Conservation (phyloP, 37 sponge, comb jelly and placozoan species). For the Amphimedon queenslandica region DNA sequence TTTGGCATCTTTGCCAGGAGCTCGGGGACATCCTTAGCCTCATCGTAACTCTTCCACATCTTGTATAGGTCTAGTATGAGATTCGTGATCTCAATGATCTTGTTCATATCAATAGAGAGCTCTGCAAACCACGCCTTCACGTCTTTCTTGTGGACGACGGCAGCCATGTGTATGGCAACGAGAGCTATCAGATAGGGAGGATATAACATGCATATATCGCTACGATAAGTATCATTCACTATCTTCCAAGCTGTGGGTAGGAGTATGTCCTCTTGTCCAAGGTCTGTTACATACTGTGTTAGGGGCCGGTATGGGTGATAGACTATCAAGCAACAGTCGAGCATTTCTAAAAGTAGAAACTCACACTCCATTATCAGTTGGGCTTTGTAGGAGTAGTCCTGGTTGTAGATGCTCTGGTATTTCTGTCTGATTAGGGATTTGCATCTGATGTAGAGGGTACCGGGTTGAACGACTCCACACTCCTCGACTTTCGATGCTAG, state of each 20-base stretch:
- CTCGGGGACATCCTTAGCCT: slow-evolving; percentile 81
- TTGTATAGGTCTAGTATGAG: slow-evolving; percentile 86
- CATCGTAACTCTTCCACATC: slow-evolving; percentile 94
- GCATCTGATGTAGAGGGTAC: slow-evolving; percentile 36
- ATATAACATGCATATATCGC: slow-evolving; percentile 82
- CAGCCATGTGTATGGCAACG: slow-evolving; percentile 93
- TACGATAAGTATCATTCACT: slow-evolving; percentile 88
- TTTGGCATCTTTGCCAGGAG: slow-evolving; percentile 72
- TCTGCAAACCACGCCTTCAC: slow-evolving; percentile 89
- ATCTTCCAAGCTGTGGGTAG: slow-evolving; percentile 89
- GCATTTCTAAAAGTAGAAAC: slow-evolving; percentile 92
- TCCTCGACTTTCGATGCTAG: slow-evolving; percentile 94
- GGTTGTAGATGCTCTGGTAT: slow-evolving; percentile 48
- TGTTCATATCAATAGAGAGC: slow-evolving; percentile 80
- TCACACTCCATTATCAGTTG: slow-evolving; percentile 89
- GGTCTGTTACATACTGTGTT: slow-evolving; percentile 84
- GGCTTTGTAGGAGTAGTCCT: slow-evolving; percentile 60
- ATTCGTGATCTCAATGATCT: slow-evolving; percentile 85
- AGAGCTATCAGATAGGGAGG: slow-evolving; percentile 95
- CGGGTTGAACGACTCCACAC: slow-evolving; percentile 57
- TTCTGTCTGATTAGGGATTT: slow-evolving; percentile 44
- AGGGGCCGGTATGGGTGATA: slow-evolving; percentile 96
- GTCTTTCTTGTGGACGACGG: slow-evolving; percentile 91
- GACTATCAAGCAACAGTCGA: slow-evolving; percentile 96
- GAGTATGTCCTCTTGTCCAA: slow-evolving; percentile 79